Base-by-base conservation (phyloP, 2,888 invertebrate genomes). In the Oegoconia quadripuncta region DNA sequence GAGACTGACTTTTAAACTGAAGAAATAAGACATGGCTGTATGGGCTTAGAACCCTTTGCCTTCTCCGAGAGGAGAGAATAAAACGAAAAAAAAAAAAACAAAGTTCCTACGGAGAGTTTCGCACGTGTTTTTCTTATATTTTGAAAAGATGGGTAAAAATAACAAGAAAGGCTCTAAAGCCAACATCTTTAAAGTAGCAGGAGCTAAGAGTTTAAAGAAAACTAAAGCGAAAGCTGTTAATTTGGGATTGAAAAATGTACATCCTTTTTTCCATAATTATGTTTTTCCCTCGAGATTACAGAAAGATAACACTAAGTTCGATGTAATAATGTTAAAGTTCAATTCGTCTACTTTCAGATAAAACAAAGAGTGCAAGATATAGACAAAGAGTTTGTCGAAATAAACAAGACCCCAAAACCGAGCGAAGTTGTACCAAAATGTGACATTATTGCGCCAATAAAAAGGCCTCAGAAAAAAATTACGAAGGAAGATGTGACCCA, bases 131-230 rank as follows among this genome's bases (percentile, higher is more conserved):
- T 27, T 27, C 1, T 16, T 11, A 8, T 20, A 23, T 37, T 12
- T 30, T 37, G 3, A 11, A 3, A 26, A 27, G 29, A 83, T 84
- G 84, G 83, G 77, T 9, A 84, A 82, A 67, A 80, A 78, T 31
- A 82, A 78, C 42, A 81, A 77, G 43, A 81, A 78, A 46, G 76
- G 78, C 9, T 43, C 60, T 3, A 83, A 80, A 47, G 71, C 67
- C 1, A 86, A 84, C 47, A 78, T 87, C 11, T 86, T 87, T 37
- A 87, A 86, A 66, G 81, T 87, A 16, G 86, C 79, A 15, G 84
- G 86, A 40, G 86, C 86, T 11, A 87, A 87, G 57, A 87, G 86
- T 48, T 65, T 87, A 13, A 87, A 84, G 63, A 86, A 84, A 71
- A 64, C 77, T 0, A 87, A 86, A 59, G 71, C 84, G 1, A 86